phyloP scores from a whole-genome alignment of 1,140 invertebrate genomes.

The Drosophila novamexicana region DNA sequence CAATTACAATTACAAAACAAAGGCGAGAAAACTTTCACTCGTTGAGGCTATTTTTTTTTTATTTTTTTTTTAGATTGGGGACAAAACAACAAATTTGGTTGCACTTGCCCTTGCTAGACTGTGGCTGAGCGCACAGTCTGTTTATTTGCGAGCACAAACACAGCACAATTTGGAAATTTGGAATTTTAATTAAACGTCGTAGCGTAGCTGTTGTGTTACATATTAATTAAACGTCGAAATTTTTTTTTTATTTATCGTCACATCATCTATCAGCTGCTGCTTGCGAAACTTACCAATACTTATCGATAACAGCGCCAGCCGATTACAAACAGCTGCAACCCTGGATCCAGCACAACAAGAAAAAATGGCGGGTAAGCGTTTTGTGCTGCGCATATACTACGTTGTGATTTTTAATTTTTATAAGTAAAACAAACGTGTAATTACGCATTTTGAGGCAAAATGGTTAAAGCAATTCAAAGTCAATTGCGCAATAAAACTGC shows the following conservation, averaged over 20 bases:
- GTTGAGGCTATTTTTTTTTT: slow-evolving; percentile 44
- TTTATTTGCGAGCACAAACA: slow-evolving; percentile 40
- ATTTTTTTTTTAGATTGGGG: slow-evolving; percentile 8
- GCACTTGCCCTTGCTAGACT: slow-evolving; percentile 43
- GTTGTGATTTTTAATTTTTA: slow-evolving; percentile 25
- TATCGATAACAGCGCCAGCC: slow-evolving; percentile 27
- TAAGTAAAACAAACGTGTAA: not conserved
- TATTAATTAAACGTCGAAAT: slow-evolving; percentile 54
- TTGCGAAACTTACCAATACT: slow-evolving; percentile 25
- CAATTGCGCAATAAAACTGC: not conserved
- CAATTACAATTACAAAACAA: slow-evolving; percentile 70
- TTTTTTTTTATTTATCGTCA: slow-evolving; percentile 50
- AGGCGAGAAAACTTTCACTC: slow-evolving; percentile 75
- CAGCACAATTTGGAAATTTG: slow-evolving; percentile 52
- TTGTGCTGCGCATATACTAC: slow-evolving; percentile 1
- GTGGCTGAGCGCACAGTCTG: slow-evolving; percentile 32
- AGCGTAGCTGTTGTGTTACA: slow-evolving; percentile 49
- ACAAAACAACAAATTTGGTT: slow-evolving; percentile 35
- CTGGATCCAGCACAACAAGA: not conserved
- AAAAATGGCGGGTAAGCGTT: slow-evolving; percentile 36
- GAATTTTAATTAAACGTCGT: slow-evolving; percentile 50
- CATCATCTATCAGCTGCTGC: slow-evolving; percentile 53
- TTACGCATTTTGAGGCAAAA: slow-evolving; percentile 21
- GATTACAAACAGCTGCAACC: slow-evolving; percentile 12
- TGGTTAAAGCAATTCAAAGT: slow-evolving; percentile 20